Base-by-base conservation (phyloP, 1,140 invertebrate species). In the Trichogramma pretiosum region DNA sequence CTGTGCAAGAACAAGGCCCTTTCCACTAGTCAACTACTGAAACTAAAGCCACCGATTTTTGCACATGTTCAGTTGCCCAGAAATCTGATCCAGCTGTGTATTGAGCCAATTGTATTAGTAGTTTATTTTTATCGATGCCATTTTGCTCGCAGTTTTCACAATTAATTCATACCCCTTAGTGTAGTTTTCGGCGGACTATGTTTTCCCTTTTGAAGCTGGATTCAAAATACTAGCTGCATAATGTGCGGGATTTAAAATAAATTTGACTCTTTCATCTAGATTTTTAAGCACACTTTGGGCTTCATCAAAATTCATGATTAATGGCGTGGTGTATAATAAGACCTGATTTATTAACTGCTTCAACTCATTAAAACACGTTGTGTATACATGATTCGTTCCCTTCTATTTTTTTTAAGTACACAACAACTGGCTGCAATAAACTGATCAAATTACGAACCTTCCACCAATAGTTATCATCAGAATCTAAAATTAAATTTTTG, bases 41-140 rank as follows among this genome's bases (percentile, higher is more conserved):
- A 1, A 51, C 13, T 8, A 37, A 30, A 10, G 47, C 36, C 13
- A 45, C 32, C 10, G 41, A 45, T 14, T 54, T 38, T 51, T 51
- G 43, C 3, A 51, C 41, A 23, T 23, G 48, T n/a, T 40, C 30
- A 7, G 30, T 40, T 2, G 16, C 14, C 53, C 53, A 54, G 37
- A 54, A 36, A 19, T 48, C 53, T 11, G 1, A 41, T 14, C 38
- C 26, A 14, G 18, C 5, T 41, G 3, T 35, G 0, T 38, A 53
- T 17, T 53, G 37, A 16, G 37, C 40, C 2, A 56, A 46, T 33
- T 56, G 37, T 28, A 65, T 74, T 51, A 57, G 70, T n/a, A 56
- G 16, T 34, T 33, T 46, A 26, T 50, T 38, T 36, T 51, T 5
- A 16, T 50, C 24, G 5, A 46, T 3, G 14, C 23, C 16, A 17